Percentiles rank a stretch among this genome's conserved stretches.
Conservation (phyloP, 23 tunicate genomes). For the Styela plicata region DNA sequence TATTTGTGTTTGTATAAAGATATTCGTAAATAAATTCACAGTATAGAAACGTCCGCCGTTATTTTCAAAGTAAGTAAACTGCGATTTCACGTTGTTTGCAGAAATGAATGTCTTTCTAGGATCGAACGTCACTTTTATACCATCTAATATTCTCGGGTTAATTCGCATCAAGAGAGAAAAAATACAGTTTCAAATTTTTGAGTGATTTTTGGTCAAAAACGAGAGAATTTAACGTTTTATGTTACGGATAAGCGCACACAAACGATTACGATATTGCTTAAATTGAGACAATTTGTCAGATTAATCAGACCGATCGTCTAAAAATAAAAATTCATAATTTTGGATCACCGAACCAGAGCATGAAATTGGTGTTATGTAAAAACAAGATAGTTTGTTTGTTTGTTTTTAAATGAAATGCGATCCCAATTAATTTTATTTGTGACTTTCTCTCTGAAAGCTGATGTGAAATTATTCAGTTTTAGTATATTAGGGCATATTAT, state of each 20-base stretch:
- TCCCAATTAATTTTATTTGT: neutral
- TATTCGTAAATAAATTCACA: neutral
- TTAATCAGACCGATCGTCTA: neutral
- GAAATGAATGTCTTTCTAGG: neutral
- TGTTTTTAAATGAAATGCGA: neutral
- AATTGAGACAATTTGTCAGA: neutral
- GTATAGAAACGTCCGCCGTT: neutral
- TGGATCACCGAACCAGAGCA: neutral
- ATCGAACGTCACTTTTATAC: neutral
- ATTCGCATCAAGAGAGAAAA: neutral
- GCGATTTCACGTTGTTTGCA: neutral
- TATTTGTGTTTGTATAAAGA: neutral
- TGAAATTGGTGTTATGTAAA: neutral
- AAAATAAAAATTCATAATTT: no score
- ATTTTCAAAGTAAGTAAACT: neutral
- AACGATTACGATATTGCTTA: neutral
- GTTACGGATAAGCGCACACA: neutral
- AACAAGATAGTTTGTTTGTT: neutral
- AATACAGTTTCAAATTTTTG: no score
- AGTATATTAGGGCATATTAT: no score
- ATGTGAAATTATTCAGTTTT: no score
- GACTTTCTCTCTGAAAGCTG: neutral
- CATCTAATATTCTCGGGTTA: neutral
- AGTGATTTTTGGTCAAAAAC: neutral
- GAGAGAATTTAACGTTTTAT: neutral